Conservation (phyloP, 2,113 vertebrate species). For the Anthoscopus minutus region DNA sequence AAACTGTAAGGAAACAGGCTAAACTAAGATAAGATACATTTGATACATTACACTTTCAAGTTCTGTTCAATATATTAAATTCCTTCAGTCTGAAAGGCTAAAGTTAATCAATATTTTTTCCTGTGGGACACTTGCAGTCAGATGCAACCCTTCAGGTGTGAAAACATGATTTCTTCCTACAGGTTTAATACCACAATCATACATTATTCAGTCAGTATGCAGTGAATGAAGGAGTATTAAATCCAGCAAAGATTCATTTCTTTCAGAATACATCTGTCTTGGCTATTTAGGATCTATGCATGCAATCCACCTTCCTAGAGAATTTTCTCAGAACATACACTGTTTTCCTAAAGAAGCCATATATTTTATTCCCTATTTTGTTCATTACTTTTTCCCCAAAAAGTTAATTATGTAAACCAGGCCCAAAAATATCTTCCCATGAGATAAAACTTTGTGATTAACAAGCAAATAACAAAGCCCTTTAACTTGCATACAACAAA, state of each 20-base stretch:
- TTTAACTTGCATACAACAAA: neutral
- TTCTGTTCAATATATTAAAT: neutral
- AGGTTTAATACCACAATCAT: neutral
- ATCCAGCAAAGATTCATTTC: neutral
- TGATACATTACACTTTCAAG: neutral
- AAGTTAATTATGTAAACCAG: neutral
- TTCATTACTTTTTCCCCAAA: neutral
- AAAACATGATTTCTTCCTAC: neutral
- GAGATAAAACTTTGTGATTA: neutral
- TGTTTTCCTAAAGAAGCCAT: neutral
- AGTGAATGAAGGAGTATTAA: neutral
- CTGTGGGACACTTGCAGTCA: neutral
- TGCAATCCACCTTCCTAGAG: neutral
- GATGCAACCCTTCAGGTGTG: neutral
- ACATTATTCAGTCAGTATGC: neutral
- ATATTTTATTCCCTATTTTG: neutral
- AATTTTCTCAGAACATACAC: neutral
- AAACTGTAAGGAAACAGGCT: neutral
- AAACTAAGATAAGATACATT: neutral
- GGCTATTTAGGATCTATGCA: neutral
- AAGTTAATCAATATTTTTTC: neutral
- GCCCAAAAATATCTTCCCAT: neutral
- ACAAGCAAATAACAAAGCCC: neutral
- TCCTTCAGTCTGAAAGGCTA: neutral
- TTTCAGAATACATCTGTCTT: neutral